Conservation (phyloP, 2,113 vertebrate genomes). For the Mola mola region DNA sequence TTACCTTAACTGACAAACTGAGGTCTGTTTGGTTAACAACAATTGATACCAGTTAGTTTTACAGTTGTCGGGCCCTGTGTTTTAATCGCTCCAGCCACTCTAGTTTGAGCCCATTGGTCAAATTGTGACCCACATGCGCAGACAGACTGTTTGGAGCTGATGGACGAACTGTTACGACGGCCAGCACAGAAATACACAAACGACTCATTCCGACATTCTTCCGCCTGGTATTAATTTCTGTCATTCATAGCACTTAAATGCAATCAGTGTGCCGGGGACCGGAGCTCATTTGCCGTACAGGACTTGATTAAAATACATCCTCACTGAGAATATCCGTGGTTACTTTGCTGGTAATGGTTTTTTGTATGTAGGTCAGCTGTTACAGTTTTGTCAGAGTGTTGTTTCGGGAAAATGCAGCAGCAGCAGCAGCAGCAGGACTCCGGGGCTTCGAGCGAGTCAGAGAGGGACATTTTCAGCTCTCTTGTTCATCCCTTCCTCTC, state of each 20-base stretch:
- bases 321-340: slow-evolving; percentile 31
- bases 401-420: slow-evolving; percentile 57
- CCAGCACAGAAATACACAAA: slow-evolving; percentile 3
- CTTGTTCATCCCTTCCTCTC: slow-evolving; percentile 27
- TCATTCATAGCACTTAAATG: slow-evolving; percentile 36
- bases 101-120: neutral
- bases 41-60: too few species aligned
- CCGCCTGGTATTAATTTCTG: slow-evolving; percentile 20
- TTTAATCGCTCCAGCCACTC: neutral
- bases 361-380: slow-evolving; percentile 73
- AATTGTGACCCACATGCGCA: slow-evolving; percentile 17
- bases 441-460: slow-evolving; percentile 42
- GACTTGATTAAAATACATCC: slow-evolving; percentile 41
- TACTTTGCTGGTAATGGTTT: slow-evolving; percentile 26
- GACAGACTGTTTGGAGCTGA: slow-evolving; percentile 16
- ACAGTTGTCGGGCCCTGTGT: too few species aligned
- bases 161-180: slow-evolving; percentile 33
- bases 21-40: too few species aligned
- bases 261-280: slow-evolving; percentile 43
- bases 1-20: too few species aligned
- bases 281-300: slow-evolving; percentile 33
- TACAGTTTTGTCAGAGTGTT: slow-evolving; percentile 58
- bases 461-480: slow-evolving; percentile 62
- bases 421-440: slow-evolving; percentile 48
- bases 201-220: slow-evolving; percentile 36